These are phyloP conservation scores for Pelodiscus sinensis DNA, from an alignment of 2,113 vertebrate genomes.

Conservation along the genomic window DNA sequence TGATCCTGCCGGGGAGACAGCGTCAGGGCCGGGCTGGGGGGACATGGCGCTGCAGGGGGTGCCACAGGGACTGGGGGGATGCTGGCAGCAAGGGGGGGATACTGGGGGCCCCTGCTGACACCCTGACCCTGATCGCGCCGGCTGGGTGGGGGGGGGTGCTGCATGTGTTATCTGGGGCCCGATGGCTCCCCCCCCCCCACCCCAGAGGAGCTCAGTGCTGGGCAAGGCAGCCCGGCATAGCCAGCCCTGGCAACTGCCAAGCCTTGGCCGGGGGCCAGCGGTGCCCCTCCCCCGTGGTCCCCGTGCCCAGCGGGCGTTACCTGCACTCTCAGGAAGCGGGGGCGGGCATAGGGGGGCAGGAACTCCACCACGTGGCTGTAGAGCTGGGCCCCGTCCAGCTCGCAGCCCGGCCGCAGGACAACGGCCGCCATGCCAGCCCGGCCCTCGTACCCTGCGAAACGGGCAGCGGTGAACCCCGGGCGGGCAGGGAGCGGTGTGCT, in stretches of 20 bases:
- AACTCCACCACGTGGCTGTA: constrained; percentile 75
- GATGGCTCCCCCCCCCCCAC: neutral
- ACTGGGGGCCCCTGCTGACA: no score
- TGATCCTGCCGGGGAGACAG: constrained; percentile 66
- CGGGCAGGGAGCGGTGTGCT: neutral
- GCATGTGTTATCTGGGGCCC: no score
- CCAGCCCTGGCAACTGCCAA: neutral
- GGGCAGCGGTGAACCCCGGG: no score
- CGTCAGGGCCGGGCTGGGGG: accelerated
- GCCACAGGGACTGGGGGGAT: constrained; percentile 13
- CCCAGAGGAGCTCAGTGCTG: neutral
- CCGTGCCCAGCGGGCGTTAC: neutral
- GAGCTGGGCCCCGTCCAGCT: constrained; percentile 75
- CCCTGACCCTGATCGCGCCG: no score
- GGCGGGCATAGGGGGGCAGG: constrained; percentile 77
- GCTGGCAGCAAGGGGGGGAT: no score
- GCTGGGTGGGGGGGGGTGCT: neutral
- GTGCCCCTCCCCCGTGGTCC: no score
- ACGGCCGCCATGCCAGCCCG: constrained; percentile 87
- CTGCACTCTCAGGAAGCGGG: constrained; percentile 72
- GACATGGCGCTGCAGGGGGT: neutral
- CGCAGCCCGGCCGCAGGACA: constrained; percentile 74
- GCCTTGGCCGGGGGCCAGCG: no score
- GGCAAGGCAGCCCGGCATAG: no score
- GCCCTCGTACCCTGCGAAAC: constrained; percentile 84